A percentile compares a stretch with the other conserved stretches of the same genome.
These are phyloP conservation scores for Drosophila mayri DNA, from an alignment of 1,140 invertebrate genomes.

Conservation along the genomic window DNA sequence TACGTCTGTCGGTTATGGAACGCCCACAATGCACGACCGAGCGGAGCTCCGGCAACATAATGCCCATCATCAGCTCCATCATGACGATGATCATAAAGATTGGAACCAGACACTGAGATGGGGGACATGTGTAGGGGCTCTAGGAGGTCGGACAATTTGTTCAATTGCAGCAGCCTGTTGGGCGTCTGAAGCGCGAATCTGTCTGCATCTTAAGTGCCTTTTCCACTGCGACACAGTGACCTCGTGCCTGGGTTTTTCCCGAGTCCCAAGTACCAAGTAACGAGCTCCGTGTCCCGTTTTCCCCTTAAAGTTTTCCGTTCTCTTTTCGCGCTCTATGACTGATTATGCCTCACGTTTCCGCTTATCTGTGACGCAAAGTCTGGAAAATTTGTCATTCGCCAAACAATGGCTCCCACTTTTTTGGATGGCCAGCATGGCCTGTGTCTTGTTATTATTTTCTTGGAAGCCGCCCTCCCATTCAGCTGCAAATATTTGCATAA, in stretches of 20 bases:
- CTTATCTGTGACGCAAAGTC: conserved; percentile 39
- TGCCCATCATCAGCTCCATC: conserved; percentile 35
- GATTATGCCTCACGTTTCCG: conserved; percentile 67
- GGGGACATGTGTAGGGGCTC: conserved; percentile 13
- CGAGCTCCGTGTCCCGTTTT: conserved; percentile 16
- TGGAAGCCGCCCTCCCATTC: conserved; percentile 60
- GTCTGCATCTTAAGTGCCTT: conserved; percentile 76
- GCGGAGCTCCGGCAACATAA: conserved; percentile 24
- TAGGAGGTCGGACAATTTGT: conserved; percentile 60
- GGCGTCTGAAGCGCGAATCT: conserved; percentile 72
- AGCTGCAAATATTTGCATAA: conserved; percentile 76
- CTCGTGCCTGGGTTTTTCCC: conserved; percentile 53
- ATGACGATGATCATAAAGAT: conserved; percentile 37
- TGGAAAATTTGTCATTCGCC: conserved; percentile 48
- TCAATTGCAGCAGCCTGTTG: conserved; percentile 78
- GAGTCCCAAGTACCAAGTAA: conserved; percentile 14
- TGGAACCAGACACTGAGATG: conserved; percentile 1
- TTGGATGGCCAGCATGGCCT: background rate
- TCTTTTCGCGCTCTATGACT: conserved; percentile 42
- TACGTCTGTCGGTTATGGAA: conserved; percentile 71
- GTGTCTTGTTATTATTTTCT: conserved; percentile 37
- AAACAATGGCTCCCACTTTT: conserved; percentile 42
- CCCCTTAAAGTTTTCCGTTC: conserved; percentile 18
- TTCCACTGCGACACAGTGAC: conserved; percentile 72
- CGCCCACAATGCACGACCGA: conserved; percentile 75